phyloP scores from a whole-genome alignment of 2,113 vertebrate species.

The Macquaria ambigua region DNA sequence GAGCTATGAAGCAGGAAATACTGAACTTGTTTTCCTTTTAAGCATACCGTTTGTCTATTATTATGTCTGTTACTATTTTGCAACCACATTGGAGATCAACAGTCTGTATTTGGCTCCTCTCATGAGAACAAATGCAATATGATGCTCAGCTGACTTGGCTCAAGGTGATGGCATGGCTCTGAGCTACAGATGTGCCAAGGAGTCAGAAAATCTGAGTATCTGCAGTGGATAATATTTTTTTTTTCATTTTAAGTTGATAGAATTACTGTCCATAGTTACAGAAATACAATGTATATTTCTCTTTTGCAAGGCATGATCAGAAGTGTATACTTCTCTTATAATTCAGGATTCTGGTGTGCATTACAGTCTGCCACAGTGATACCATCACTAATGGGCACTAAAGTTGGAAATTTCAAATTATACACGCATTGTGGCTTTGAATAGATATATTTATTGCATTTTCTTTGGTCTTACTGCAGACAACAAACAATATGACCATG shows the following conservation, averaged over 20 bases:
- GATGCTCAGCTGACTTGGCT: slow-evolving; percentile 70
- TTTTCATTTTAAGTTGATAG: not conserved
- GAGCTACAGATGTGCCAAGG: not conserved
- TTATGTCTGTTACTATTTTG: slow-evolving; percentile 9
- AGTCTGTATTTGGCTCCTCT: slow-evolving; percentile 48
- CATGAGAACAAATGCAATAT: slow-evolving; percentile 58
- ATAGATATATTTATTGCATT: not conserved
- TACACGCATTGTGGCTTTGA: not conserved
- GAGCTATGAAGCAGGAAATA: not conserved
- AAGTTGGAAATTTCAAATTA: not conserved
- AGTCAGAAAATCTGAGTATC: not conserved
- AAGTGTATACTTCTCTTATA: not conserved
- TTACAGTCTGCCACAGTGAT: not conserved
- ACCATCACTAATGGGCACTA: not conserved
- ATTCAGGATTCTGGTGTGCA: not conserved
- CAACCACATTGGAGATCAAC: slow-evolving; percentile 2
- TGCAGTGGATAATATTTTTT: not conserved
- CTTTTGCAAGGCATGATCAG: not conserved
- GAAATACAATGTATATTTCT: not conserved
- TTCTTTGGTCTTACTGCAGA: slow-evolving; percentile 2
- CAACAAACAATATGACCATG: not conserved
- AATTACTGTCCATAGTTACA: not conserved
- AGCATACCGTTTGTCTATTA: not conserved
- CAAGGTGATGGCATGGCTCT: slow-evolving; percentile 15
- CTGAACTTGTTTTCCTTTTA: slow-evolving; percentile 15